Conservation (phyloP, 2,113 vertebrate genomes). For the Sinocyclocheilus grahami region DNA sequence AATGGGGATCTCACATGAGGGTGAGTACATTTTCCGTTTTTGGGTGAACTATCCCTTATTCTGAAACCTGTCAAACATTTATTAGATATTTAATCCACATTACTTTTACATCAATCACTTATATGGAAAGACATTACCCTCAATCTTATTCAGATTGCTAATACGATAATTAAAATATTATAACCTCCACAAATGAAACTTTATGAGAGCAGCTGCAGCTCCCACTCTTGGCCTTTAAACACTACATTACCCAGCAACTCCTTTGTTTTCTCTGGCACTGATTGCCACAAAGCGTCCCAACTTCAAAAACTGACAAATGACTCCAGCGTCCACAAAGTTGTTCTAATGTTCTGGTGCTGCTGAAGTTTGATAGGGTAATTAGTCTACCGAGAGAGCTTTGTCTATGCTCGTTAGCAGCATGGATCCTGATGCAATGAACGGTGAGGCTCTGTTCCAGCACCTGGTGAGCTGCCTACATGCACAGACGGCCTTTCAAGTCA, state of each 20-base stretch:
- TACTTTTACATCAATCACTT: not conserved
- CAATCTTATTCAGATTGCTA: not conserved
- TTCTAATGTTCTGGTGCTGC: not conserved
- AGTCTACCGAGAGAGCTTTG: conserved; percentile 1
- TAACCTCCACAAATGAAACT: not conserved
- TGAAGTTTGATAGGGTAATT: conserved; percentile 4
- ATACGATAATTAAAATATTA: not conserved
- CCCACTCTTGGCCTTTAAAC: conserved; percentile 3
- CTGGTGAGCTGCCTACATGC: not conserved
- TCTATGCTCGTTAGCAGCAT: not conserved
- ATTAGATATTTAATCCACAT: conserved; percentile 16
- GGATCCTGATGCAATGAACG: not conserved
- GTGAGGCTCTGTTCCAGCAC: not conserved
- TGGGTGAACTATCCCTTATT: not conserved
- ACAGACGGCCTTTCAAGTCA: not conserved
- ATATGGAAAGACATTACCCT: not conserved
- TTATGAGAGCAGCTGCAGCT: not conserved
- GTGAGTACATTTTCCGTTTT: not conserved
- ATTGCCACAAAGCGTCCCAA: not conserved
- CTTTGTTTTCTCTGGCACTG: conserved; percentile 6
- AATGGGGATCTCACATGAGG: not conserved
- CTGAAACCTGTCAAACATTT: not conserved
- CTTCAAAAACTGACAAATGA: conserved; percentile 35
- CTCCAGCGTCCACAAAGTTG: conserved; percentile 17
- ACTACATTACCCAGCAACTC: conserved; percentile 7